Evolutionary conservation across 2,888 invertebrate genomes (phyloP), one percentile per base, ranked within the genome.

Genomic region (Cantharis lateralis): DNA sequence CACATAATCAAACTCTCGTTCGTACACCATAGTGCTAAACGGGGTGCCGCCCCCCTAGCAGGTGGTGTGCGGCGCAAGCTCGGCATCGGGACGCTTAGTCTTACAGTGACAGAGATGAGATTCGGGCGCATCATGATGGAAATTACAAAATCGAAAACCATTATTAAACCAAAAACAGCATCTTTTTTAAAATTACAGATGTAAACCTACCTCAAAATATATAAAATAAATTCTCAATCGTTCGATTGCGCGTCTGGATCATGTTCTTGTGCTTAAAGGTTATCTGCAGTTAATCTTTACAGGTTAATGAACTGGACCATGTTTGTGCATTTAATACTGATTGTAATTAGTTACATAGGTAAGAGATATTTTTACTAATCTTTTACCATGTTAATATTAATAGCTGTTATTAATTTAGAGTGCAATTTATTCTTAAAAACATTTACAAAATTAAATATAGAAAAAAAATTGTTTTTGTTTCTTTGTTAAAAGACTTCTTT

Each of bases 71-170:
- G 71, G 85, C 85, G 85, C 84, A 84, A 81, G 82, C 83, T 80
- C 84, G 82, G 84, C 84, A 84, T 84, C 84, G 83, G 83, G 84
- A 83, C 85, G 85, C 84, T 84, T 83, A 85, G 85, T 85, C 83
- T 84, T 84, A 82, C 83, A 84, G 84, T 81, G 82, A 85, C 83
- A 82, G 79, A 80, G 81, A 78, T 77, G 77, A 79, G 78, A 80
- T 80, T 78, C 80, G 82, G 83, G 81, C 81, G 82, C 81, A 79
- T 78, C 79, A 81, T 81, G 82, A 80, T 80, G 81, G 72, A 70
- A 16, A 68, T 70, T 28, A 76, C 69, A 68, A 68, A 62, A 71
- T 66, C 70, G 69, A 28, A 70, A 78, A 74, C 68, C 71, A 71
- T 78, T 74, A 73, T 66, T 77, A 68, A 68, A 68, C 24, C 73